Conservation (phyloP, 2,888 invertebrate species). For the Orthonychiurus folsomi region DNA sequence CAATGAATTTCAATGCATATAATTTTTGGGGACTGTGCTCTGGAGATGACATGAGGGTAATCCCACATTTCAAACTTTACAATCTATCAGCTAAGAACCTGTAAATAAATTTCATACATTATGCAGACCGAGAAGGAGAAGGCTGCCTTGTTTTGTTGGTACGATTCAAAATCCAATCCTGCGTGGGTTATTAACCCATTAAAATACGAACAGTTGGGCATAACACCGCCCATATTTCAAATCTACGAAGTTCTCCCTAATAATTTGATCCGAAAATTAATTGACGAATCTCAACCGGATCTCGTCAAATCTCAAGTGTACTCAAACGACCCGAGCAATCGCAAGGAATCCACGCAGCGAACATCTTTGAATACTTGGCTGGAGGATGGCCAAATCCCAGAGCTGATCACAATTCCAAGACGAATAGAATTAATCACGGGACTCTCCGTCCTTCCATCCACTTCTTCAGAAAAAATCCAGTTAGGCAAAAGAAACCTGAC, state of each 20-base stretch:
- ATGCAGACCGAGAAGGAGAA: slow-evolving; percentile 16
- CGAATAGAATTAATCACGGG: slow-evolving; percentile 1
- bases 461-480: slow-evolving; percentile 2
- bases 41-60: background rate
- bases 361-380: slow-evolving; percentile 3
- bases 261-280: background rate
- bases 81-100: background rate
- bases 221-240: slow-evolving; percentile 23
- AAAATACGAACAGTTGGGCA: slow-evolving; percentile 24
- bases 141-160: slow-evolving; percentile 25
- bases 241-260: slow-evolving; percentile 19
- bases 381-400: background rate
- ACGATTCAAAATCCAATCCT: slow-evolving; percentile 19
- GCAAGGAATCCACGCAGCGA: background rate
- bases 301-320: slow-evolving; percentile 4
- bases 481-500: too few species aligned
- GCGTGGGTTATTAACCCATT: slow-evolving; percentile 25
- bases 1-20: background rate
- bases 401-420: background rate
- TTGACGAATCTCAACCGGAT: background rate
- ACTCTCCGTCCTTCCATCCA: background rate
- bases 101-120: slow-evolving; percentile 3
- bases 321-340: background rate
- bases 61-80: background rate
- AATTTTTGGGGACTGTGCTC: slow-evolving; percentile 11